These are phyloP conservation scores for Margarornis squamiger DNA, from an alignment of 2,797 vertebrate genomes.

Conservation along the genomic window DNA sequence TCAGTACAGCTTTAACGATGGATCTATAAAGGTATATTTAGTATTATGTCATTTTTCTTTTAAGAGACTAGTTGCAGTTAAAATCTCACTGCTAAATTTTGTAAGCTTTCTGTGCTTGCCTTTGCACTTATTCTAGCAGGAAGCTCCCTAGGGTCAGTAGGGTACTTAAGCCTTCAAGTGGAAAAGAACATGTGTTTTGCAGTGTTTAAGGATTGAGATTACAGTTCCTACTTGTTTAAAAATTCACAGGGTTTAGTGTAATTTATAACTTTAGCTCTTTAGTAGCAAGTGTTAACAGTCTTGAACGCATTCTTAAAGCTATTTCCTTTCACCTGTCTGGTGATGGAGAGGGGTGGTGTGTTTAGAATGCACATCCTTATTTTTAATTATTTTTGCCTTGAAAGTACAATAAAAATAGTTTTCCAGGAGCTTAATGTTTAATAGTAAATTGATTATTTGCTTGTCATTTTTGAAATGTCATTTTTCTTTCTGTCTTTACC, in stretches of 20 bases:
- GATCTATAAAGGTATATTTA: neutral
- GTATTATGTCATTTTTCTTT: neutral
- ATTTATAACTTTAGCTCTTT: neutral
- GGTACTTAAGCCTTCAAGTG: conserved; percentile 40
- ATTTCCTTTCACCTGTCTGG: neutral
- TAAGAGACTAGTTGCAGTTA: neutral
- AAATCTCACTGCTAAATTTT: neutral
- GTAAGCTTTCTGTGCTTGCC: neutral
- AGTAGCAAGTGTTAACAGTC: conserved; percentile 1
- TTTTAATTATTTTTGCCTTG: neutral
- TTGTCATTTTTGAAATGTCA: neutral
- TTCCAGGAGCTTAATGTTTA: neutral
- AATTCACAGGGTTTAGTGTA: conserved; percentile 41
- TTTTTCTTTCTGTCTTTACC: neutral
- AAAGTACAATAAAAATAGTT: neutral
- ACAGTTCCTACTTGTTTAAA: conserved; percentile 39
- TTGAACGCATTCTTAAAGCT: neutral
- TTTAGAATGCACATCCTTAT: neutral
- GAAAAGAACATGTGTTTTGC: conserved; percentile 51
- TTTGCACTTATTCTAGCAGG: neutral
- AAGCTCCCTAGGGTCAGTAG: neutral
- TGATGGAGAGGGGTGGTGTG: neutral
- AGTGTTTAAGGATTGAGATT: conserved; percentile 33
- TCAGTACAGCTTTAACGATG: neutral
- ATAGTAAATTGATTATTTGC: neutral